Conservation (phyloP, 2,888 invertebrate species). For the Tenthredo amoena region DNA sequence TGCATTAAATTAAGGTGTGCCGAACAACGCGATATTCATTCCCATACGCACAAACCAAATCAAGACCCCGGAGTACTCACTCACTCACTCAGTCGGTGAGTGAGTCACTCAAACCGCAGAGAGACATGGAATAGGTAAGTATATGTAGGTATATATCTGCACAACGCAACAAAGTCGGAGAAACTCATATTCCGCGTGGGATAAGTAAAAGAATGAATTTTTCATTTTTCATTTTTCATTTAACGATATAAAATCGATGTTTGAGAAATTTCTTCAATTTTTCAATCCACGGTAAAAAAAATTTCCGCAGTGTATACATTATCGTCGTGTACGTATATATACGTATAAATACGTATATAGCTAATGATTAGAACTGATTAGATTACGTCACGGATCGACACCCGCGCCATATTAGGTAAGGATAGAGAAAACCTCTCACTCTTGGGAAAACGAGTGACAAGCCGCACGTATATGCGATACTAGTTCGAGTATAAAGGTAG, state of each 20-base stretch:
- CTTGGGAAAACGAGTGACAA: slow-evolving; percentile 36
- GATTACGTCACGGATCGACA: slow-evolving; percentile 43
- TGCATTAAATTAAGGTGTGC: slow-evolving; percentile 65
- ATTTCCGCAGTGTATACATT: background rate
- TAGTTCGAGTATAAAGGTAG: background rate
- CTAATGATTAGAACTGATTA: slow-evolving; percentile 11
- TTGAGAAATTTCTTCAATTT: background rate
- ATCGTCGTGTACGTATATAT: background rate
- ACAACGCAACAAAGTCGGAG: background rate
- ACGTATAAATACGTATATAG: background rate
- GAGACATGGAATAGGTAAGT: background rate
- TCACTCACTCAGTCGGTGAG: background rate
- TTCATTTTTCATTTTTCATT: no score
- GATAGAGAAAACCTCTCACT: slow-evolving; percentile 4
- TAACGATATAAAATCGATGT: no score
- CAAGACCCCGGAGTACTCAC: slow-evolving; percentile 21
- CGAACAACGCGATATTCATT: slow-evolving; percentile 42
- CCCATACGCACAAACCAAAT: slow-evolving; percentile 54
- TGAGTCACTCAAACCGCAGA: slow-evolving; percentile 34
- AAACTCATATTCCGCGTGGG: background rate
- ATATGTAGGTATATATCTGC: background rate
- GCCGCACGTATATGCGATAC: background rate
- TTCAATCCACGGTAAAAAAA: background rate
- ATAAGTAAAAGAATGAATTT: no score
- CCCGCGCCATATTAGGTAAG: slow-evolving; percentile 32